Percentiles rank a stretch among this genome's conserved stretches.
Evolutionary conservation across 2,888 invertebrate genomes (phyloP).

Genomic region (Archips xylosteana): DNA sequence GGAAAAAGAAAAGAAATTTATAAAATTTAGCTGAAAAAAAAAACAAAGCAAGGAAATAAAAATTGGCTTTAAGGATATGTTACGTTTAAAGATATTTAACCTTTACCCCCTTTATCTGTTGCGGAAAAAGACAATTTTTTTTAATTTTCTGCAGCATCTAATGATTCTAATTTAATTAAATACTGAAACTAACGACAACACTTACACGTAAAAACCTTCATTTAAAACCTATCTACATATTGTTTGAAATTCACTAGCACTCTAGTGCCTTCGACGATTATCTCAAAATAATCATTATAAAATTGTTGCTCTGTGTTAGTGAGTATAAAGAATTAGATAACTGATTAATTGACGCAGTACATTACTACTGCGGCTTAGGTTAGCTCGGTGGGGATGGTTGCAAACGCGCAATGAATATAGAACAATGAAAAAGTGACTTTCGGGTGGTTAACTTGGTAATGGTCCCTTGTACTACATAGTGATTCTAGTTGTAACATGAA

Average conservation of each 20-base stretch:
- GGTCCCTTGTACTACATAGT: slow-evolving; percentile 35
- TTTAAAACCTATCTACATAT: not conserved
- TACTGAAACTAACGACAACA: not conserved
- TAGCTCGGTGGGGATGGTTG: slow-evolving; percentile 4
- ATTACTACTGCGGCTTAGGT: slow-evolving; percentile 22
- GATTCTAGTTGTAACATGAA: slow-evolving; percentile 24
- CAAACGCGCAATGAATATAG: slow-evolving; percentile 44
- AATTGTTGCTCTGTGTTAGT: slow-evolving; percentile 78
- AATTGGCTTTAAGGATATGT: not conserved
- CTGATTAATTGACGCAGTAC: slow-evolving; percentile 48
- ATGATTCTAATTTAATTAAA: not conserved
- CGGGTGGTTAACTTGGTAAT: slow-evolving; percentile 23
- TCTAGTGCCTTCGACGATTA: slow-evolving; percentile 77
- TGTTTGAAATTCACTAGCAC: slow-evolving; percentile 63
- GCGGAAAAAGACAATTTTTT: not conserved
- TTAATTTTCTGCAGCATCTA: not conserved
- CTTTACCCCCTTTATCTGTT: not conserved
- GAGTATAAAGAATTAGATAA: slow-evolving; percentile 63
- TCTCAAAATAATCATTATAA: slow-evolving; percentile 49
- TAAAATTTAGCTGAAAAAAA: too few relatives aligned
- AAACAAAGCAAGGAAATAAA: too few relatives aligned
- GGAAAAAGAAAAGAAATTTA: not conserved
- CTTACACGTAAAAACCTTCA: not conserved
- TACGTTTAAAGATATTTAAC: not conserved
- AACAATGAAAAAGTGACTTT: slow-evolving; percentile 40